A percentile compares a stretch with the other conserved stretches of the same genome.
These are phyloP conservation scores for Hyla sarda DNA, from an alignment of 2,113 vertebrate genomes.

Conservation along the genomic window DNA sequence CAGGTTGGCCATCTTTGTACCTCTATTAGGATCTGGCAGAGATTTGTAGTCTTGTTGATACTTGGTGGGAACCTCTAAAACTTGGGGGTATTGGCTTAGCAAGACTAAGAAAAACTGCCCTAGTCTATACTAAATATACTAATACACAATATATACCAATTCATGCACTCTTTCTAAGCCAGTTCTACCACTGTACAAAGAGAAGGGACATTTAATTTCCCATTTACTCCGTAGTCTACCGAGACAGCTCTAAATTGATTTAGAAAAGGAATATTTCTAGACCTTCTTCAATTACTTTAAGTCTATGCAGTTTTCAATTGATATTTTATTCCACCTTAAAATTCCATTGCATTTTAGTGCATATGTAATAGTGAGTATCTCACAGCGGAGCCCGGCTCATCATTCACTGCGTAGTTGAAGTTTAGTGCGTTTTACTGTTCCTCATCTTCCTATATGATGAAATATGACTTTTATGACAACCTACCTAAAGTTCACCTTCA, in stretches of 20 bases:
- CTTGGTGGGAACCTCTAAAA: not conserved
- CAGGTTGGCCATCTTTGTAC: too few relatives aligned
- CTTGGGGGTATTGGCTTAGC: not conserved
- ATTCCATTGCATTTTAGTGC: conserved; percentile 39
- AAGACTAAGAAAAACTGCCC: not conserved
- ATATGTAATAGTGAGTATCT: conserved; percentile 22
- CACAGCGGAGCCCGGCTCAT: not conserved
- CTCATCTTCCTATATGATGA: conserved; percentile 25
- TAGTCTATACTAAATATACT: too few relatives aligned
- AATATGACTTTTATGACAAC: conserved; percentile 9
- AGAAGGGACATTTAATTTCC: not conserved
- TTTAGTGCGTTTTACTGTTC: not conserved
- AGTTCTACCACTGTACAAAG: not conserved
- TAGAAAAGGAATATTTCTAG: not conserved
- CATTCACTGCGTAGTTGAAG: not conserved
- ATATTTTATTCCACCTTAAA: conserved; percentile 35
- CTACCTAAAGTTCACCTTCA: conserved; percentile 31
- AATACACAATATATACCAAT: too few relatives aligned
- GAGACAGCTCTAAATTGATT: not conserved
- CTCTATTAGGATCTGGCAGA: too few relatives aligned
- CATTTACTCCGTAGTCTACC: not conserved
- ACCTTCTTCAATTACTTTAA: not conserved
- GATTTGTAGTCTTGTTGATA: too few relatives aligned
- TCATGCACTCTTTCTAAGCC: not conserved
- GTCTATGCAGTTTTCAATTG: conserved; percentile 3